Conservation (phyloP, 2,888 invertebrate genomes). For the Andrena dorsata region DNA sequence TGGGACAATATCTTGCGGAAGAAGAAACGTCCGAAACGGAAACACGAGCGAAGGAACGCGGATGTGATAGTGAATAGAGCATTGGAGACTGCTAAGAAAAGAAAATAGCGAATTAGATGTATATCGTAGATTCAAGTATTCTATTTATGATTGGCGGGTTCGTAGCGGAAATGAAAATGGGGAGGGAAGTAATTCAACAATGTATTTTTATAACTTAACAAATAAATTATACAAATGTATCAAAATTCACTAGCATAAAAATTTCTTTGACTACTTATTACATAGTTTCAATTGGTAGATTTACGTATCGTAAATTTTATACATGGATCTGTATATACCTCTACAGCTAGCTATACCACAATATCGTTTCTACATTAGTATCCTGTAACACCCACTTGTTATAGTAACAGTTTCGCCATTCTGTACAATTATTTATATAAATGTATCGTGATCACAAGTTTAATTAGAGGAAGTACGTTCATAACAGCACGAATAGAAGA, state of each 20-base stretch:
- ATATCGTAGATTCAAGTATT: not conserved
- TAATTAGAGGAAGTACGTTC: constrained; percentile 26
- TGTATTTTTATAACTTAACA: constrained; percentile 41
- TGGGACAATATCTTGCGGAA: constrained; percentile 79
- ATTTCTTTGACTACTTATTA: not conserved
- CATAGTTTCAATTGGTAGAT: constrained; percentile 27
- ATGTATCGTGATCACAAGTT: constrained; percentile 48
- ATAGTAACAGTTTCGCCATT: constrained; percentile 19
- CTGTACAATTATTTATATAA: constrained; percentile 12
- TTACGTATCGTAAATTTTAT: constrained; percentile 18
- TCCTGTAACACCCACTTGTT: constrained; percentile 15
- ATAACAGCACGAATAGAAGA: constrained; percentile 29
- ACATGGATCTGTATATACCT: constrained; percentile 15
- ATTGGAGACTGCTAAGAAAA: constrained; percentile 70
- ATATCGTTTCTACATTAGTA: constrained; percentile 10
- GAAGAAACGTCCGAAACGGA: constrained; percentile 72
- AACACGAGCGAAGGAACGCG: constrained; percentile 59
- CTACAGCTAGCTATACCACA: constrained; percentile 30
- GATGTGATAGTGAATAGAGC: constrained; percentile 74
- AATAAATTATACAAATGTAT: constrained; percentile 49
- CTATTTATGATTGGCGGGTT: constrained; percentile 21
- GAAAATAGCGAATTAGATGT: constrained; percentile 35
- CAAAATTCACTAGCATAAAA: constrained; percentile 28
- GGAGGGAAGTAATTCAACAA: constrained; percentile 11
- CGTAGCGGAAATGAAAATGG: constrained; percentile 1